Base-by-base conservation (phyloP, 2,113 vertebrate species). In the Amblyopsis rosae region DNA sequence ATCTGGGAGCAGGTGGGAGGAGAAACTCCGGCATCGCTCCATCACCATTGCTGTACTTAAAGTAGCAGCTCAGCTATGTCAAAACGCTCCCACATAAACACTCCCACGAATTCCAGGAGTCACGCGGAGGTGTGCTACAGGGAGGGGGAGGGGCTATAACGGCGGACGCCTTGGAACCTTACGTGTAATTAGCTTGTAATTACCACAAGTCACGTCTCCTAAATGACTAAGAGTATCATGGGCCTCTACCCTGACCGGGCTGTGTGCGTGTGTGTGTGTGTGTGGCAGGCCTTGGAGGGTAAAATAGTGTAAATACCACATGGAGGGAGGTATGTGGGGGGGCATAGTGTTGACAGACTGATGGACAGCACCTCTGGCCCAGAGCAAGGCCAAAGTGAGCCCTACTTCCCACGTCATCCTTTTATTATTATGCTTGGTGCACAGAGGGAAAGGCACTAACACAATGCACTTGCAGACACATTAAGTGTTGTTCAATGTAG, bases 11-110 rank as follows among this genome's bases (percentile, higher is more conserved):
- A 19, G 54, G 48, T 50, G 12, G 35, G n/a, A 50, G 45, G 72
- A 66, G 71, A 49, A 68, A 55, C 65, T 59, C 56, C 62, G 7
- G 58, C 67, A 85, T 81, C 77, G 77, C 73, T 77, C 82, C 68
- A 85, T 89, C 84, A 87, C 76, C 79, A 85, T 81, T 82, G 55
- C 66, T 4, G 67, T 79, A 88, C 88, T 90, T 89, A 87, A 85
- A 85, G 85, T 79, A 74, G 55, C 72, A 80, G 82, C 58, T 47
- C 41, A 19, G 69, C 69, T 71, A 82, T 77, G 86, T 81, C 74
- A 85, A 86, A 89, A 85, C 68, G 67, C 54, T 73, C 61, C 73
- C 84, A 90, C 82, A 88, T 75, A 88, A 90, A 91, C 84, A 90
- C 72, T 87, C 82, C 79, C 80, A 75, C 41, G 70, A 73, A 89